A percentile compares a stretch with the other conserved stretches of the same genome.
phyloP scores from a whole-genome alignment of 1,140 invertebrate species.

The Rhizoglyphus robini region DNA sequence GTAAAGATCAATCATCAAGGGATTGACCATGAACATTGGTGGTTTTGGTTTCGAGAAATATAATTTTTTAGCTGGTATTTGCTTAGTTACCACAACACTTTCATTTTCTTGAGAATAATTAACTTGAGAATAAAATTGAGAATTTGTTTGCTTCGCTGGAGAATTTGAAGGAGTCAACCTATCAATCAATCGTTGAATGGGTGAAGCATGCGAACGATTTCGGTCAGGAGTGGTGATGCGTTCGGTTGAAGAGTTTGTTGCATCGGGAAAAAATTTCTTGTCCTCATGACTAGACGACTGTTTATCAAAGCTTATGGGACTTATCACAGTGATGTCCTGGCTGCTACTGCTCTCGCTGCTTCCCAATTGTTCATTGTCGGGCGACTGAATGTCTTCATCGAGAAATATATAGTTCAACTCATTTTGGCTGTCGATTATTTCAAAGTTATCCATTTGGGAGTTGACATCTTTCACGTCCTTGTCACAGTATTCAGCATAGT shows the following conservation, averaged over 20 bases:
- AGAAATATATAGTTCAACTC: conserved; percentile 14
- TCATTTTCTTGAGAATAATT: too few relatives aligned
- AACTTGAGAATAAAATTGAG: too few relatives aligned
- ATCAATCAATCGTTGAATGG: conserved; percentile 13
- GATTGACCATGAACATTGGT: not conserved
- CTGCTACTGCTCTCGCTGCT: conserved; percentile 1
- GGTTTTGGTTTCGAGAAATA: not conserved
- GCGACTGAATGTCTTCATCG: not conserved
- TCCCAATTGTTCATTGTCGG: not conserved
- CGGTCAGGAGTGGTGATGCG: not conserved
- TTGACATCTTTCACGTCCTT: not conserved
- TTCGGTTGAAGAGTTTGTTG: too few relatives aligned
- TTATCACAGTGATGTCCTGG: conserved; percentile 15
- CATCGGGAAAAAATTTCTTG: too few relatives aligned
- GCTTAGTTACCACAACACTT: not conserved
- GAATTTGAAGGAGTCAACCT: not conserved
- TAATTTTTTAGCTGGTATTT: not conserved
- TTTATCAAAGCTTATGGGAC: not conserved
- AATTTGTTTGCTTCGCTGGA: not conserved
- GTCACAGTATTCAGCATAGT: not conserved
- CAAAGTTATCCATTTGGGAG: conserved; percentile 15
- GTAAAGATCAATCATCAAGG: conserved; percentile 53
- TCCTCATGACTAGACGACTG: conserved; percentile 13
- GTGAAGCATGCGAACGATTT: not conserved
- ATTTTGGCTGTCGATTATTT: not conserved